A percentile compares a stretch with the other conserved stretches of the same genome.
phyloP scores from a whole-genome alignment of 2,888 invertebrate species.

The Tigriopus californicus region DNA sequence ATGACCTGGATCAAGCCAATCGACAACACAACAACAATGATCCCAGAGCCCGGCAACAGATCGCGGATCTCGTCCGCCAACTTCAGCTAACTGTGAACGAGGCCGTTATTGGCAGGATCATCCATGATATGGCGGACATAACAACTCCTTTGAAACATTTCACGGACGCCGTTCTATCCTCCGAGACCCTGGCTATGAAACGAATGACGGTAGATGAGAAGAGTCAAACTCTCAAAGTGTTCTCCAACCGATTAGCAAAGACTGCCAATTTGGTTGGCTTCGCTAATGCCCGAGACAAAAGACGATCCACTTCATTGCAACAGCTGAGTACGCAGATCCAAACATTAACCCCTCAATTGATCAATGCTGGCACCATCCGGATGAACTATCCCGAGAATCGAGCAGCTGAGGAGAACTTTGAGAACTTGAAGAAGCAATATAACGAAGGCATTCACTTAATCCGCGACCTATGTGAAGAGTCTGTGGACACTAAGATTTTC shows the following conservation, averaged over 20 bases:
- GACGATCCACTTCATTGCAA: neutral
- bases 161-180: conserved; percentile 72
- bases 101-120: conserved; percentile 82
- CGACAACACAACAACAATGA: neutral
- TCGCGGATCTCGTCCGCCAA: neutral
- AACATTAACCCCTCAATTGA: conserved; percentile 81
- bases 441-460: conserved; percentile 74
- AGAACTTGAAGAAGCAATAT: conserved; percentile 78
- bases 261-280: conserved; percentile 87
- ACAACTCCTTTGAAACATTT: conserved; percentile 86
- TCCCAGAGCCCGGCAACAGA: neutral
- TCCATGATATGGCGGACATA: conserved; percentile 95
- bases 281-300: conserved; percentile 60
- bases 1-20: neutral
- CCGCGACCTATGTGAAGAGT: conserved; percentile 40
- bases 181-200: conserved; percentile 23
- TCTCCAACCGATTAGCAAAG: conserved; percentile 65
- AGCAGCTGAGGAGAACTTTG: conserved; percentile 92
- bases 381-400: conserved; percentile 26
- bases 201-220: conserved; percentile 59
- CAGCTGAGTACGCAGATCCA: conserved; percentile 42
- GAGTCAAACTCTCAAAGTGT: conserved; percentile 59
- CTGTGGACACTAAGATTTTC: neutral
- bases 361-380: conserved; percentile 54
- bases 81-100: conserved; percentile 3